Evolutionary conservation across 2,113 vertebrate genomes (phyloP), one percentile per base, ranked within the genome.

Genomic region (Ancistrus triradiatus): DNA sequence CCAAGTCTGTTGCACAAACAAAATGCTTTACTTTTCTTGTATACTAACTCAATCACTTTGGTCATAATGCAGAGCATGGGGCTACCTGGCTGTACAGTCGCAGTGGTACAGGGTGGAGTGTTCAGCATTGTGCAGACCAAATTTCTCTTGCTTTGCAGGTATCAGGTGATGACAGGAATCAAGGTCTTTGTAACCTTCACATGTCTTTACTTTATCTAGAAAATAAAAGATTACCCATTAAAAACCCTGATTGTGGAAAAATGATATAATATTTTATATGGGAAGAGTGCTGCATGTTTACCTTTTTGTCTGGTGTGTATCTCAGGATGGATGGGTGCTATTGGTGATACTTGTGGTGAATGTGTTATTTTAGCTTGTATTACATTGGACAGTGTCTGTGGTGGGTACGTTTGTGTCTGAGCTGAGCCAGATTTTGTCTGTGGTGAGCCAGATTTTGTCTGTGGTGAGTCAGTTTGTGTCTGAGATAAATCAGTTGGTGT

Each of bases 41-140:
- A 8, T 5, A 10, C 17, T 59, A 9, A 10, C 5, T 56, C 9
- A 9, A 28, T 7, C 11, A 40, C 11, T 37, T 8, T 28, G 10
- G n/a, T 10, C 11, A 33, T 4, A 49, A n/a, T 13, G 21, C 14
- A 24, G 27, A 14, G 11, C 13, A 5, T 25, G 8, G 3, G 6
- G n/a, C 56, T 68, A 93, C 92, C 89, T 89, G 67, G 1, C 53
- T 0, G 85, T 92, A 7, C 93, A 94, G 72, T 87, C 87, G 77
- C 92, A 95, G 79, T 92, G 91, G 64, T 92, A 91, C 33, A 94
- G 78, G 0, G 68, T 85, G 13, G 3, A 38, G 0, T 1, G 22
- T 31, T 84, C 85, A 0, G 1, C 0, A 3, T 93, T 95, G 51
- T 63, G 62, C 59, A 94, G 74, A 21, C 89, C 84, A 43, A 86